phyloP scores from a whole-genome alignment of 2,888 invertebrate species.

The Melipona beecheii region DNA sequence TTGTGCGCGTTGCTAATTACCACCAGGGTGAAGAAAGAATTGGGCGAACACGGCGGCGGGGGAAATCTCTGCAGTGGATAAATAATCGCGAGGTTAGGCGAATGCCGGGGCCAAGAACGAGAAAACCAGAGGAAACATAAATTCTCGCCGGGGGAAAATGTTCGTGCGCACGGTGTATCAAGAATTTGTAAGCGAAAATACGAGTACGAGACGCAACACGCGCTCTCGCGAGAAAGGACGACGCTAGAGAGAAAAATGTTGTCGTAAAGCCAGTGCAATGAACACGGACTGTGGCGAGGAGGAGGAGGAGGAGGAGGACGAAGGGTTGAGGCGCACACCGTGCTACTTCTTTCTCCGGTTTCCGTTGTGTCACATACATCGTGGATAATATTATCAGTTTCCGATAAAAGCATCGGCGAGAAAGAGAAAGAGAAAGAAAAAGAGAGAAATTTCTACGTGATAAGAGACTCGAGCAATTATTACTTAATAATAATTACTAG shows the following conservation, averaged over 20 bases:
- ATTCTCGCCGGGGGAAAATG: constrained; percentile 38
- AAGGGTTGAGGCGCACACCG: constrained; percentile 8
- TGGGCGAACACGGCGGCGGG: background rate
- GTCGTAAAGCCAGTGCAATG: constrained; percentile 65
- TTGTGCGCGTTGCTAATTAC: background rate
- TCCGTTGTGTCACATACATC: constrained; percentile 50
- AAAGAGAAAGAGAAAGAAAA: background rate
- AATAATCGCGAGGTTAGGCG: constrained; percentile 2
- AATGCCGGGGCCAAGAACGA: background rate
- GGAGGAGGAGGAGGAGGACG: constrained; percentile 5
- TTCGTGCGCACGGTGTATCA: constrained; percentile 23
- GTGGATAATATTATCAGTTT: constrained; percentile 66
- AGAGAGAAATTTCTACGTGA: too few relatives aligned
- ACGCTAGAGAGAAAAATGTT: constrained; percentile 52
- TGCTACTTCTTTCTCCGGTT: constrained; percentile 19
- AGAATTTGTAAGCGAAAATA: constrained; percentile 55
- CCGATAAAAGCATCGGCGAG: constrained; percentile 66
- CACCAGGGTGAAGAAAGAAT: constrained; percentile 13
- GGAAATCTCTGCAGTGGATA: background rate
- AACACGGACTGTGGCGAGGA: constrained; percentile 54
- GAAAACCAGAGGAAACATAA: constrained; percentile 33
- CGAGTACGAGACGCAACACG: constrained; percentile 29
- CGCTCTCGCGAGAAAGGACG: constrained; percentile 22
- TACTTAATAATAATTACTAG: too few relatives aligned
- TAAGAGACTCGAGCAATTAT: too few relatives aligned